Conservation (phyloP, 2,888 invertebrate genomes). For the Oxyteleia sp. region DNA sequence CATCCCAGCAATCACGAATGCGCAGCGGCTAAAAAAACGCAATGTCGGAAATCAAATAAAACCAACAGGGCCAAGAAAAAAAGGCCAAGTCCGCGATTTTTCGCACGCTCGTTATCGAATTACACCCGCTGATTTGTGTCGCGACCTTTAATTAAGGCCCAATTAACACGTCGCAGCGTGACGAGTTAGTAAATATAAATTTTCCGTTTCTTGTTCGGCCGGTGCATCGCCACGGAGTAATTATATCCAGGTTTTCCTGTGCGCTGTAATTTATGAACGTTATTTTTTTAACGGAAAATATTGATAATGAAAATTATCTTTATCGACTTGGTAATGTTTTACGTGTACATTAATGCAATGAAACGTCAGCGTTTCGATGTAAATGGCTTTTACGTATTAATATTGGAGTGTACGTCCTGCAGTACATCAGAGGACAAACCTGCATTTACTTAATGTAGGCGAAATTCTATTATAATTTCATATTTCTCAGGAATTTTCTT, state of each 20-base stretch:
- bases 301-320: too few relatives aligned
- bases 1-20: background rate
- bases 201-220: background rate
- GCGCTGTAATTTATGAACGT: background rate
- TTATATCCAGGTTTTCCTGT: background rate
- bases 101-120: background rate
- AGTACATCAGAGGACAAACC: conserved; percentile 16
- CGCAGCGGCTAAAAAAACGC: background rate
- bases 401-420: background rate
- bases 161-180: background rate
- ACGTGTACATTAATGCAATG: conserved; percentile 23
- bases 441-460: conserved; percentile 12
- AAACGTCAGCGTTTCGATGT: conserved; percentile 16
- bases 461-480: conserved; percentile 24
- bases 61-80: background rate
- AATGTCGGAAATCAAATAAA: background rate
- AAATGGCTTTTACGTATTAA: conserved; percentile 24
- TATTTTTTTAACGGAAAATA: background rate
- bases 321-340: too few relatives aligned
- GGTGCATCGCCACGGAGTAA: background rate
- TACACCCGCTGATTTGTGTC: background rate
- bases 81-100: background rate
- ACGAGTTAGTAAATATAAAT: background rate
- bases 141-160: background rate
- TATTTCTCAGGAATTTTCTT: conserved; percentile 20